Base-by-base conservation (phyloP, 1,140 invertebrate genomes). In the Teleopsis dalmanni region DNA sequence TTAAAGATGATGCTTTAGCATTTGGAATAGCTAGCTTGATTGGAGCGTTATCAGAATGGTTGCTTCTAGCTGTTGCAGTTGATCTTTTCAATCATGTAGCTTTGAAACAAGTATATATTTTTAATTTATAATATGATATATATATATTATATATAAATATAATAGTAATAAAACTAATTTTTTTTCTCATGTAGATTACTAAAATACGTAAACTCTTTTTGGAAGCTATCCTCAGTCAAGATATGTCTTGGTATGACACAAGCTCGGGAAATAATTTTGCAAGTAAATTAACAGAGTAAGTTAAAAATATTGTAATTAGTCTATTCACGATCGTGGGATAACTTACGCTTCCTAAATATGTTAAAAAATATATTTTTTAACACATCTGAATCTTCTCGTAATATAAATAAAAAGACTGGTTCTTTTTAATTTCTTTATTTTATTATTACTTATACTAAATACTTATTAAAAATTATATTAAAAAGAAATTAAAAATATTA, bases 201-300 rank as follows among this genome's bases (percentile, higher is more conserved):
- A 75, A 82, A 62, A 79, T 92, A 16, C 80, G 86, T 36, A 77
- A 77, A 55, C 72, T 75, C 55, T 91, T 88, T 62, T 72, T 92
- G n/a, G 73, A 79, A 57, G 76, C 87, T 5, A 81, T 92, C 1
- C 71, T 96, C 4, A 77, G 87, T 13, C 91, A 95, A 72, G 90
- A 95, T 57, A 89, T 95, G 60, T 75, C 82, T 23, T 96, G 92
- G 92, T 95, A 90, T 70, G 92, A 95, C 63, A 81, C 83, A 2
- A 83, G 89, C 56, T 84, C 88, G 25, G 83, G 85, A 13, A 87
- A 88, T 57, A 91, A 92, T 64, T 88, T 96, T 57, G 89, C 90
- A 46, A 87, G 84, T 36, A 81, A 88, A 72, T 81, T 95, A 52
- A 83, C 89, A 13, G 89, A 95, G 91, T 94, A 77, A 82, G 87